Evolutionary conservation across 2,113 vertebrate genomes (phyloP).

Genomic region (Hemicordylus capensis): DNA sequence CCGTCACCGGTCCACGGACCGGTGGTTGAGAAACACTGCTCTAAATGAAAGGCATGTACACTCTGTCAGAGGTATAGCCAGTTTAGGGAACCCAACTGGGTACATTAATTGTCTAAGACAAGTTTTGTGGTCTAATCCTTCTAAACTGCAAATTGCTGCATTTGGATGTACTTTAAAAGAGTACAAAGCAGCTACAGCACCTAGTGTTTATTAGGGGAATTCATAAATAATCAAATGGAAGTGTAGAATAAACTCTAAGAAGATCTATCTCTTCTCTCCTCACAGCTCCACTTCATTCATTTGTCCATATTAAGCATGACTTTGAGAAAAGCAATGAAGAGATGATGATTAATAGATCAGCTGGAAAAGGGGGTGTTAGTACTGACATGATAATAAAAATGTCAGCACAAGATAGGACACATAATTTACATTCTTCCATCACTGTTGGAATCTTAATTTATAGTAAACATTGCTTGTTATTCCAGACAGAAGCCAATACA

Average conservation of each 20-base stretch:
- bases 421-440: neutral
- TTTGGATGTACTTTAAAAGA: neutral
- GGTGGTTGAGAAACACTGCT: too few species aligned
- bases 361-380: neutral
- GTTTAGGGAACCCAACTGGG: neutral
- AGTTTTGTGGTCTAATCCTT: neutral
- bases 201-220: neutral
- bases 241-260: neutral
- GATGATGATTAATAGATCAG: constrained; percentile 2
- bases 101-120: neutral
- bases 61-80: neutral
- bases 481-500: neutral
- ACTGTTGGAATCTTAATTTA: neutral
- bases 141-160: neutral
- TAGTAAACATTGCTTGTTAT: neutral
- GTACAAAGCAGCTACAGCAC: neutral
- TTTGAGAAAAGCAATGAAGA: neutral
- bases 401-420: neutral
- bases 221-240: neutral
- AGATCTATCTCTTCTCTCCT: neutral
- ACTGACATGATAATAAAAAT: neutral
- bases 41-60: too few species aligned
- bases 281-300: neutral
- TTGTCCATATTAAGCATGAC: neutral
- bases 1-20: too few species aligned